Evolutionary conservation across 2,113 vertebrate species (phyloP), one percentile per base, ranked within the genome.

Genomic region (Anoplopoma fimbria): DNA sequence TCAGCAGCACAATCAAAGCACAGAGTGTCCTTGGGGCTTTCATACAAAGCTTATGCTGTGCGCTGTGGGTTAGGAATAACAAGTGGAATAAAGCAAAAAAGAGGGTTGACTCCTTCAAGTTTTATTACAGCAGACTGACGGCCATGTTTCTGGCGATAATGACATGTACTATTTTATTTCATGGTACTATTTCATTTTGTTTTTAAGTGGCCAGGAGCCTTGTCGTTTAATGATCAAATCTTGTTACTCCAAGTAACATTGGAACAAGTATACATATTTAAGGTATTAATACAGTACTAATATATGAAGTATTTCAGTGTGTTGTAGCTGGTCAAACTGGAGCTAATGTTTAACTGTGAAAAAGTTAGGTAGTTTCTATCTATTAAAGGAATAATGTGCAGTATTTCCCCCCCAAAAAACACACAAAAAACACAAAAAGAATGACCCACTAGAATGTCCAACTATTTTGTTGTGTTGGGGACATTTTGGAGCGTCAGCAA

Each of bases 1-100:
- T 57, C 67, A 68, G 61, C 58, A 53, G 33, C 40, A 38, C 62
- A 81, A 53, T 72, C 58, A 69, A 60, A 69, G 69, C 55, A 67
- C 23, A 62, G 40, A 13, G 29, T 42, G 70, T 70, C 51, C 69
- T 75, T 40, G 1, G 13, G 49, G 25, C 29, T 63, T 58, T 40
- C 69, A 42, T 40, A 9, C 23, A 6, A 36, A 31, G 62, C 19
- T 0, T 9, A 2, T 55, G 57, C 71, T 58, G 64, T 29, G 9
- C 17, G 61, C 38, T 60, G 4, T 12, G 13, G 62, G 9, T 27
- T 33, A 25, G 15, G 17, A 81, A 69, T 42, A 77, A 71, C 58
- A 45, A 75, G 14, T 57, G 57, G 25, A 49, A 49, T 23, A 19
- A 23, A 14, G 49, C 58, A 25, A 51, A 77, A 3, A 0, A 49